Evolutionary conservation across 2,797 vertebrate species (phyloP).

Genomic region (Oryzias sinensis): DNA sequence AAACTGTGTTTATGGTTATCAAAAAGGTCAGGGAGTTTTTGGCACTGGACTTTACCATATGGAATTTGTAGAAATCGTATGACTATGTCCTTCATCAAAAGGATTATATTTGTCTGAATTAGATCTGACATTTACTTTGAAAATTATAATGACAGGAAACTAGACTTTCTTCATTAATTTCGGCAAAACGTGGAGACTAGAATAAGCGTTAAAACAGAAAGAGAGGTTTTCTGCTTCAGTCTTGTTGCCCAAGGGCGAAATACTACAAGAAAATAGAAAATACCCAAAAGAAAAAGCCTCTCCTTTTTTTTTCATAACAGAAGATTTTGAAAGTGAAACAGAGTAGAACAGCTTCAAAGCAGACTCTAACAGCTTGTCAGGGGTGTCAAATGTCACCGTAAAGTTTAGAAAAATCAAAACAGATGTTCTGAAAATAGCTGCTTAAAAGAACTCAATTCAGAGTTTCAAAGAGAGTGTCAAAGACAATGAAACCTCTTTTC

Average conservation of each 20-base stretch:
- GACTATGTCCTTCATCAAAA: neutral
- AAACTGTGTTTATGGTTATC: neutral
- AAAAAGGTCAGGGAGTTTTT: neutral
- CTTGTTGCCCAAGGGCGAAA: slow-evolving; percentile 10
- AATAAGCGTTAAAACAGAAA: slow-evolving; percentile 1
- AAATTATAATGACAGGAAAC: slow-evolving; percentile 13
- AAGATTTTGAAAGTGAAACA: slow-evolving; percentile 16
- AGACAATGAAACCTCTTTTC: no score
- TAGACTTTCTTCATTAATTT: neutral
- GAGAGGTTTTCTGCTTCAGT: slow-evolving; percentile 16
- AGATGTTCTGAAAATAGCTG: slow-evolving; percentile 6
- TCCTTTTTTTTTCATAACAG: slow-evolving; percentile 1
- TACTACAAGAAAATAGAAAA: slow-evolving; percentile 14
- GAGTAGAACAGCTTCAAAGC: slow-evolving; percentile 20
- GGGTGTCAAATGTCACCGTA: slow-evolving; percentile 16
- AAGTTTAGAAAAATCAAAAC: slow-evolving; percentile 26
- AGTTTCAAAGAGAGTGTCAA: neutral
- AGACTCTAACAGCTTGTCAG: slow-evolving; percentile 22
- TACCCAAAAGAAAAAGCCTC: slow-evolving; percentile 9
- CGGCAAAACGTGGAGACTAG: slow-evolving; percentile 3
- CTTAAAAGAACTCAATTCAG: slow-evolving; percentile 10
- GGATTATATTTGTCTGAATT: slow-evolving; percentile 22
- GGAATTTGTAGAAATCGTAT: slow-evolving; percentile 23
- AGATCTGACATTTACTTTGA: slow-evolving; percentile 4
- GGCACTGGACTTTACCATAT: neutral